Base-by-base conservation (phyloP, 2,113 vertebrate species). In the Ophthalmolycus amberensis region DNA sequence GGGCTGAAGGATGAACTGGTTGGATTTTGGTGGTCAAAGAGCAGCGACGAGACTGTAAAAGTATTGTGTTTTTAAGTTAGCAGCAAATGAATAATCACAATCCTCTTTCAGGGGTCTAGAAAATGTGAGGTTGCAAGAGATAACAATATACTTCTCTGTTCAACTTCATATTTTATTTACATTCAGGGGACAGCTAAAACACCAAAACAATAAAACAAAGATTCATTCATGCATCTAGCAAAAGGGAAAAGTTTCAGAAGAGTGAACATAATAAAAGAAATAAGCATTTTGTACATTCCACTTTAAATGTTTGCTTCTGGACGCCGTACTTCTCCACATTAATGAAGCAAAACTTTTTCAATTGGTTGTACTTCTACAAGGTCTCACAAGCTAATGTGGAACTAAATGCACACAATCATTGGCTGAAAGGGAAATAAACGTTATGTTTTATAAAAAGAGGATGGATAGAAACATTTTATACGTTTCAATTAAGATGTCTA, bases 401-500 rank as follows among this genome's bases (percentile, higher is more conserved):
- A 50, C 50, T 20, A 67, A 81, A 71, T 20, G 11, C n/a, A 18
- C 10, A 9, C 5, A 62, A 29, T 68, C 2, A 60, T 71, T 40
- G 48, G 10, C 59, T 79, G 50, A 46, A 40, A 65, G 60, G 6
- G 44, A 70, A 52, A 40, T 9, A 77, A 22, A 22, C 8, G 0
- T 62, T 63, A 38, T 22, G 56, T 77, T 64, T 60, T 69, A 32
- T 3, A 10, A 46, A 76, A 71, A 16, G 40, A 74, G 38, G 27
- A 71, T 2, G 9, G 44, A 32, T 25, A 58, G 15, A 67, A 77
- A 54, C 11, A 44, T 83, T 84, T 72, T 14, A 44, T 16, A 64
- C 37, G 50, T 63, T 65, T 75, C 29, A 79, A 67, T 60, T 68
- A 78, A 70, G 80, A 81, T 81, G 80, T 75, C 67, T 25, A 82